Evolutionary conservation across 2,797 vertebrate genomes (phyloP).

Genomic region (Xerus rutilus): DNA sequence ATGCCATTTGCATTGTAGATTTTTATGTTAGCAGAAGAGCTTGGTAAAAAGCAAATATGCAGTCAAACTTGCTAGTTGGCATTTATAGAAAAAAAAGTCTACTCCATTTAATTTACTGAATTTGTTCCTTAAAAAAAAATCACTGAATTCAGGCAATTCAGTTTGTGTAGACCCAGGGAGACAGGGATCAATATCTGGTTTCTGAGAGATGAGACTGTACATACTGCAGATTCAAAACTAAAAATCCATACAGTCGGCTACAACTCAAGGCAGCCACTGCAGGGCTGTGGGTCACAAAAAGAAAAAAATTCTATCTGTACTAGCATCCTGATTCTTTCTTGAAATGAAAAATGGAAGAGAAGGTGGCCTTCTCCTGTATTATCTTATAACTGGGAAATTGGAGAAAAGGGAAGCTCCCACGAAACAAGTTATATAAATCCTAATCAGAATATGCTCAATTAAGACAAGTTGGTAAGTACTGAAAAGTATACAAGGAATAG

Average conservation of each 20-base stretch:
- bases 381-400: conserved; percentile 2
- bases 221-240: conserved; percentile 76
- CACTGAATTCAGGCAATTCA: conserved; percentile 74
- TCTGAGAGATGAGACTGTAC: conserved; percentile 74
- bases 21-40: conserved; percentile 54
- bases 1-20: conserved; percentile 51
- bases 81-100: neutral
- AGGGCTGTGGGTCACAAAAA: conserved; percentile 59
- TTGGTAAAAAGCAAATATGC: conserved; percentile 9
- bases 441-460: neutral
- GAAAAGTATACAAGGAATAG: neutral
- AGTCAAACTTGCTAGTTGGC: conserved; percentile 50
- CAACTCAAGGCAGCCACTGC: conserved; percentile 37
- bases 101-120: conserved; percentile 76
- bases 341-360: conserved; percentile 54
- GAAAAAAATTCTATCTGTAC: neutral
- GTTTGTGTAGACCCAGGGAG: conserved; percentile 75
- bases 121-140: conserved; percentile 71
- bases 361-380: conserved; percentile 1
- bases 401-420: neutral
- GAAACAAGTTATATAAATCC: conserved; percentile 2
- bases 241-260: conserved; percentile 72
- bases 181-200: conserved; percentile 80
- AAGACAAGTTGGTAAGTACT: neutral
- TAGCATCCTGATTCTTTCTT: neutral